Base-by-base conservation (phyloP, 2,113 vertebrate species). In the Anser brachyrhynchus region DNA sequence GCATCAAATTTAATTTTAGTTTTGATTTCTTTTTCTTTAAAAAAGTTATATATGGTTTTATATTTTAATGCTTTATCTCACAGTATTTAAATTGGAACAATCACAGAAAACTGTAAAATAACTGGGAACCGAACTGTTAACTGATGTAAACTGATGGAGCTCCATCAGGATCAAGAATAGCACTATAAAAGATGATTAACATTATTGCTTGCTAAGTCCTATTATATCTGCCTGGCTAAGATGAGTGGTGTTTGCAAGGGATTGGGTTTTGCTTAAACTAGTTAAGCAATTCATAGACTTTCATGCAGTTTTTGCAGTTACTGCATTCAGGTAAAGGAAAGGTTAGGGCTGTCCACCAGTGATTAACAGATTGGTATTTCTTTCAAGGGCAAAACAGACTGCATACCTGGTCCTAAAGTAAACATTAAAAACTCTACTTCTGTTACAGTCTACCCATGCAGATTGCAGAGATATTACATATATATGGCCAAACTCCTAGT, bases 331-430 rank as follows among this genome's bases (percentile, higher is more conserved):
- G 35, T 76, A 35, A 86, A 76, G 13, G 13, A 66, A 51, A 86
- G 9, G 13, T n/a, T 85, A 28, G n/a, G 52, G 43, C 13, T 9
- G 92, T n/a, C 90, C 98, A 66, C 98, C 98, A 8, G 97, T 98
- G 86, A 98, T 98, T 91, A 99, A 75, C 98, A 98, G 98, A 92
- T 98, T 98, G 7, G 96, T 98, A 54, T 98, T 97, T 67, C 98
- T 97, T 90, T 99, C 98, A 87, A 99, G 96, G 72, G 98, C 96
- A 87, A 98, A 98, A 69, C 97, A 97, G 31, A 99, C 96, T 3
- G 98, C 96, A 17, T 4, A 86, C 41, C 95, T 70, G 2, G 98
- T 98, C 97, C 99, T 99, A 87, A 89, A 85, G 35, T 61, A 78
- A 93, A 90, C n/a, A 89, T 49, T 28, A 61, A 72, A 74, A 78